A percentile compares a stretch with the other conserved stretches of the same genome.
Evolutionary conservation across 2,888 invertebrate genomes (phyloP).

Genomic region (Harpagoxenus sublaevis): DNA sequence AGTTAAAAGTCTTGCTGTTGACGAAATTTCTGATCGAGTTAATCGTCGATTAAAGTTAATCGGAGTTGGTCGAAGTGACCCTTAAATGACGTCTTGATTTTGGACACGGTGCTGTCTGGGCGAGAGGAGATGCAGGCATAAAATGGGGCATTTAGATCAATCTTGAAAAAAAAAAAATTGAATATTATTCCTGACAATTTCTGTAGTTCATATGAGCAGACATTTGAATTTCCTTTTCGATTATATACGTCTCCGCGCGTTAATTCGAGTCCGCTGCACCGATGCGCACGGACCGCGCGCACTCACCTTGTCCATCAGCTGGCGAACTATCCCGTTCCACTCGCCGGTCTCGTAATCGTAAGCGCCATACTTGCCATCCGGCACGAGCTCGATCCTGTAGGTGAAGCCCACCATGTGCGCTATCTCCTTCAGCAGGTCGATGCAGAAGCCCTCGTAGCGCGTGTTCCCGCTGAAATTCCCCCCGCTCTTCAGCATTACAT

Average conservation of each 20-base stretch:
- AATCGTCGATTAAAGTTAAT: too few relatives aligned
- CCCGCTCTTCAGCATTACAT: conserved; percentile 87
- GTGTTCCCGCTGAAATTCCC: conserved; percentile 89
- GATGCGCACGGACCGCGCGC: background rate
- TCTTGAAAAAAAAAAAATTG: too few relatives aligned
- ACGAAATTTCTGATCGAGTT: too few relatives aligned
- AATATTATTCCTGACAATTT: background rate
- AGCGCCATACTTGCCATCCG: conserved; percentile 91
- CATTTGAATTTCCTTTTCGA: background rate
- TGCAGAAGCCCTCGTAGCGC: conserved; percentile 91
- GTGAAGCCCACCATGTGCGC: conserved; percentile 90
- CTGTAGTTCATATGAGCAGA: background rate
- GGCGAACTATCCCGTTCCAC: conserved; percentile 91
- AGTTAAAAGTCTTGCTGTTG: too few relatives aligned
- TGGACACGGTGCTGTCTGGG: too few relatives aligned
- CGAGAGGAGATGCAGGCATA: too few relatives aligned
- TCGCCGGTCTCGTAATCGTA: conserved; percentile 91
- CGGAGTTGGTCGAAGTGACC: too few relatives aligned
- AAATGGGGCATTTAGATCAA: background rate
- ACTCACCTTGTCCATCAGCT: conserved; percentile 90
- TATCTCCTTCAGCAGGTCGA: conserved; percentile 90
- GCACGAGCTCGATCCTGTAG: conserved; percentile 89
- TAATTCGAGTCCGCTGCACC: background rate
- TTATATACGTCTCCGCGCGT: background rate
- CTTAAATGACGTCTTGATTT: too few relatives aligned